phyloP scores from a whole-genome alignment of 2,797 vertebrate genomes.

The Sebastes wilsoni region DNA sequence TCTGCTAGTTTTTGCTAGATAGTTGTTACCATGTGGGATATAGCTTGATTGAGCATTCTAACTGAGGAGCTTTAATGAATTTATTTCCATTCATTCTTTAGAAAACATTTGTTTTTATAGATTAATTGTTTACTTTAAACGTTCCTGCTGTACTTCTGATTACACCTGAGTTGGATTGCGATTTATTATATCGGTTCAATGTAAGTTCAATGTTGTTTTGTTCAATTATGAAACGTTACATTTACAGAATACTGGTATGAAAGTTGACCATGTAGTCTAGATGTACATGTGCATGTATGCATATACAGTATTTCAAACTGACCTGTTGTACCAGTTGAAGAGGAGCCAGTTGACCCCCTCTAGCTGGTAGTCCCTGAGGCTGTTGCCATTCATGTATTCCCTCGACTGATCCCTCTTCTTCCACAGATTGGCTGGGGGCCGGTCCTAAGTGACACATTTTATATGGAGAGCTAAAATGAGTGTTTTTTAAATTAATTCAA shows the following conservation, averaged over 20 bases:
- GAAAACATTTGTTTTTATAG: neutral
- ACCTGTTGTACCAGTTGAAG: constrained; percentile 99
- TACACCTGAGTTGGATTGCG: no score
- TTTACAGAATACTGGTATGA: neutral
- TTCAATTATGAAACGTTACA: neutral
- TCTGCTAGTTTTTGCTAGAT: neutral
- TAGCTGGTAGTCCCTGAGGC: constrained; percentile 99
- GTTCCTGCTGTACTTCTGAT: no score
- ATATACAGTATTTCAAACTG: constrained; percentile 35
- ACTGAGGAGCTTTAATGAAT: neutral
- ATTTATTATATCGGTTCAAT: no score
- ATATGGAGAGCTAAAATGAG: neutral
- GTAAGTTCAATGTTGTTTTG: no score
- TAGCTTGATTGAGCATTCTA: neutral
- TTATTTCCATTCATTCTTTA: neutral
- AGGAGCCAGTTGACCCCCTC: constrained; percentile 99
- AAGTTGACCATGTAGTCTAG: neutral
- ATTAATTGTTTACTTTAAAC: neutral
- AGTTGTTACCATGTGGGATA: neutral
- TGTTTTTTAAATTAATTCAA: neutral
- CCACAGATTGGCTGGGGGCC: constrained; percentile 94
- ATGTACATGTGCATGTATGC: neutral
- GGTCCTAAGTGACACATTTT: constrained; percentile 83
- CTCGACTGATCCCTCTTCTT: constrained; percentile 97
- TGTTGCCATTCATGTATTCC: constrained; percentile 96